These are phyloP conservation scores for Turritopsis dohrnii DNA, from an alignment of 30 jellyfish, hydroid and myxozoan species.

Conservation along the genomic window DNA sequence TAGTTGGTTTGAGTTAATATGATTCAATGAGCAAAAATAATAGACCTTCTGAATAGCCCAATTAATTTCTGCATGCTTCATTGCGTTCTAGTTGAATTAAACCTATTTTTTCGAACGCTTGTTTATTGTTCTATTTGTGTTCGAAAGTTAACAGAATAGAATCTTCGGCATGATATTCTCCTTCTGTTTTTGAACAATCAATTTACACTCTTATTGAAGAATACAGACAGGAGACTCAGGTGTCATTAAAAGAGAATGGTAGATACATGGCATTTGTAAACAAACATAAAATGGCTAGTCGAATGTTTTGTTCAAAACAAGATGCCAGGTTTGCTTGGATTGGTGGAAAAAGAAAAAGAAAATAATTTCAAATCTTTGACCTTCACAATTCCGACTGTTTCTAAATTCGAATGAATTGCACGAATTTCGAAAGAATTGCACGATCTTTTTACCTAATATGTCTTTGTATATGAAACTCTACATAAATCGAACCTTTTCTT, in stretches of 20 bases:
- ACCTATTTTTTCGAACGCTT: neutral
- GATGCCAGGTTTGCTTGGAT: neutral
- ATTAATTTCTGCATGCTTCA: neutral
- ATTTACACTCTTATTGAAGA: neutral
- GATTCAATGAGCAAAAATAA: conserved; percentile 33
- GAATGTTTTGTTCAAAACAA: neutral
- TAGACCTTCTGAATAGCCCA: conserved; percentile 10
- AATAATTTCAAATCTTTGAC: no score
- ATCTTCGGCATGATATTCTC: conserved; percentile 1
- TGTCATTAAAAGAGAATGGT: neutral
- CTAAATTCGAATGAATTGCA: no score
- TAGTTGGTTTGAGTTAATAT: conserved; percentile 26
- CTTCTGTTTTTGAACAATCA: neutral
- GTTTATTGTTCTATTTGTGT: conserved; percentile 15
- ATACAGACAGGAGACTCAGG: neutral
- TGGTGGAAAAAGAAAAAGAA: no score
- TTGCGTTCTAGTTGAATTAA: conserved; percentile 12
- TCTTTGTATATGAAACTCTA: no score
- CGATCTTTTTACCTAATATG: no score
- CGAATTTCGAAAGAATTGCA: no score
- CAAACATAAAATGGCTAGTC: neutral
- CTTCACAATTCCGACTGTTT: no score
- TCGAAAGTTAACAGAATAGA: conserved; percentile 6
- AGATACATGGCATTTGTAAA: neutral
- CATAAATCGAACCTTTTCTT: no score